A percentile compares a stretch with the other conserved stretches of the same genome.
These are phyloP conservation scores for Tortricodes alternella DNA, from an alignment of 2,888 invertebrate genomes.

Conservation along the genomic window DNA sequence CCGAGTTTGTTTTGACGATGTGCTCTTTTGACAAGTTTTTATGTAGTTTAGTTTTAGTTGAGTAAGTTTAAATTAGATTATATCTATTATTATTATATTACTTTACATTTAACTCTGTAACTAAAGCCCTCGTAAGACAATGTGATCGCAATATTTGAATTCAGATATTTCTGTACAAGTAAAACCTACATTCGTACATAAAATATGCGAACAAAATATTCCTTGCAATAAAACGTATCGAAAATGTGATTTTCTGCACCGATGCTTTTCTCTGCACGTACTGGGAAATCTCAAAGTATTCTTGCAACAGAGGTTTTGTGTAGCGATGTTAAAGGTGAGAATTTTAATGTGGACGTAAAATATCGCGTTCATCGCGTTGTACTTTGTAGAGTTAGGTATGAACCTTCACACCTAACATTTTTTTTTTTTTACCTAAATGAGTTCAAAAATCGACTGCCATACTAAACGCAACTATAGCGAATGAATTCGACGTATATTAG, in stretches of 20 bases:
- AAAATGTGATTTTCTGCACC: slow-evolving; percentile 29
- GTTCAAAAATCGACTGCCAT: no score
- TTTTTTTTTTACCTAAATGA: no score
- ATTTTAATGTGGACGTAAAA: slow-evolving; percentile 4
- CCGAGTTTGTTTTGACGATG: no score
- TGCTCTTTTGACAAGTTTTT: no score
- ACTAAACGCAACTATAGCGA: no score
- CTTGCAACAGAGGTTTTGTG: slow-evolving; percentile 5
- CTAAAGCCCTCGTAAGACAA: background rate
- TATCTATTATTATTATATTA: no score
- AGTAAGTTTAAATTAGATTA: no score
- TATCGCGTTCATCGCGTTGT: background rate
- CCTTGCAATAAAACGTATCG: slow-evolving; percentile 25
- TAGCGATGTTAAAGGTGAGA: slow-evolving; percentile 5
- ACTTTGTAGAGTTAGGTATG: no score
- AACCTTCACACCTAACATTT: no score
- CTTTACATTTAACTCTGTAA: no score
- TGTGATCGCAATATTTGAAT: background rate
- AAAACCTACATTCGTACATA: slow-evolving; percentile 8
- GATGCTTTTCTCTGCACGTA: slow-evolving; percentile 15
- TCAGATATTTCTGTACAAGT: background rate
- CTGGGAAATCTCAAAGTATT: slow-evolving; percentile 17
- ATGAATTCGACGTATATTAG: no score
- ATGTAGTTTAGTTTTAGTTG: no score
- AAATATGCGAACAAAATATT: slow-evolving; percentile 27